Evolutionary conservation across 2,797 vertebrate genomes (phyloP).

Genomic region (Coregonus sp.): DNA sequence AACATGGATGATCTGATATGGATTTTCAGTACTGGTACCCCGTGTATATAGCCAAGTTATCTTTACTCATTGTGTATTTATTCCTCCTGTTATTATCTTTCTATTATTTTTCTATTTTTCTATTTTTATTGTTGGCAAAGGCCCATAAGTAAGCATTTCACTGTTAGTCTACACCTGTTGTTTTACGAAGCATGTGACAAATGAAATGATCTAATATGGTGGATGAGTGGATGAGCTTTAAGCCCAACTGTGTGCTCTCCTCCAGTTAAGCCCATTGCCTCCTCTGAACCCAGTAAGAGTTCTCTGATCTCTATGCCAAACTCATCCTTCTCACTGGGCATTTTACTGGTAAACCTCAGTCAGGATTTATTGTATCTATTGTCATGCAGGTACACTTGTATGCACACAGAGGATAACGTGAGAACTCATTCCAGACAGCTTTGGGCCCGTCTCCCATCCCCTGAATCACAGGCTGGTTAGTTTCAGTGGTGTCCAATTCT

Average conservation of each 20-base stretch:
- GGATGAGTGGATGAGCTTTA: background rate
- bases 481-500: slow-evolving; percentile 11
- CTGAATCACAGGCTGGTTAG: slow-evolving; percentile 21
- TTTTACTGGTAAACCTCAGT: background rate
- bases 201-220: background rate
- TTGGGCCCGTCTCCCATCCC: background rate
- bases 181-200: too few relatives aligned
- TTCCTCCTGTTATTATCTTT: too few relatives aligned
- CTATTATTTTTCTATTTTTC: too few relatives aligned
- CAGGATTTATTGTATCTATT: background rate
- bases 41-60: too few relatives aligned
- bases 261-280: background rate
- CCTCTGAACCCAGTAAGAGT: background rate
- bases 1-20: background rate
- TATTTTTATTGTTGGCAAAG: too few relatives aligned
- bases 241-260: too few relatives aligned
- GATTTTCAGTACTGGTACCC: too few relatives aligned
- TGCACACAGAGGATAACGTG: slow-evolving; percentile 1
- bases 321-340: background rate
- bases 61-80: too few relatives aligned
- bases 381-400: too few relatives aligned
- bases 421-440: background rate
- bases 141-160: too few relatives aligned
- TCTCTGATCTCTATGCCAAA: slow-evolving; percentile 12
- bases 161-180: too few relatives aligned